phyloP scores from a whole-genome alignment of 2,113 vertebrate species.

The Urocitellus parryii region DNA sequence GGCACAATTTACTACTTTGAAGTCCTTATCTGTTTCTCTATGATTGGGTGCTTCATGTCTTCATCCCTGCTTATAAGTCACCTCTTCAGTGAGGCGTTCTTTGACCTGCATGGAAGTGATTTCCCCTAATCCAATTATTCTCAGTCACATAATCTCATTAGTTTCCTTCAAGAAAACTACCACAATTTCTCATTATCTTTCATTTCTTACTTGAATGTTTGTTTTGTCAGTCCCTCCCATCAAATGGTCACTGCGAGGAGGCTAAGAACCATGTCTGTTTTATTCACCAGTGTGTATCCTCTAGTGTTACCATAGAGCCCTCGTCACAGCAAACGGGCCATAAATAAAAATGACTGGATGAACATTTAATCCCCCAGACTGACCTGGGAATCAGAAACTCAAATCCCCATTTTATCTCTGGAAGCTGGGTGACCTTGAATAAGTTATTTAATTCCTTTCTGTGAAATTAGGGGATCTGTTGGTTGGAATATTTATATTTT shows the following conservation, averaged over 20 bases:
- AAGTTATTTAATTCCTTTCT: background rate
- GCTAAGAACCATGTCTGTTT: background rate
- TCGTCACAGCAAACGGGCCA: background rate
- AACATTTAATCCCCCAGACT: background rate
- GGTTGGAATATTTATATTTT: background rate
- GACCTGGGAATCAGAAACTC: background rate
- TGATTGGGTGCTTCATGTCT: background rate
- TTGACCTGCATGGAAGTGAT: background rate
- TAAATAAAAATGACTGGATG: background rate
- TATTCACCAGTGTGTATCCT: background rate
- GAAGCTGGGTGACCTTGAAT: background rate
- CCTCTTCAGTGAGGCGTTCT: background rate
- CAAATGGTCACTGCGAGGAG: background rate
- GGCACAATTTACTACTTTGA: background rate
- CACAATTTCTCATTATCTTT: background rate
- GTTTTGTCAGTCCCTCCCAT: background rate
- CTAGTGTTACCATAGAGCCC: too few species aligned
- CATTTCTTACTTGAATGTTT: background rate
- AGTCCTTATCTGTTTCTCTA: background rate
- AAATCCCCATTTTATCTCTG: background rate
- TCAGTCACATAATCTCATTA: background rate
- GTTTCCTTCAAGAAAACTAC: background rate
- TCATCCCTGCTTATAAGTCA: background rate
- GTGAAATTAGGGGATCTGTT: background rate
- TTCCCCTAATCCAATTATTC: background rate